Evolutionary conservation across 2,797 vertebrate genomes (phyloP), one percentile per base, ranked within the genome.

Genomic region (Myotis vivesi): DNA sequence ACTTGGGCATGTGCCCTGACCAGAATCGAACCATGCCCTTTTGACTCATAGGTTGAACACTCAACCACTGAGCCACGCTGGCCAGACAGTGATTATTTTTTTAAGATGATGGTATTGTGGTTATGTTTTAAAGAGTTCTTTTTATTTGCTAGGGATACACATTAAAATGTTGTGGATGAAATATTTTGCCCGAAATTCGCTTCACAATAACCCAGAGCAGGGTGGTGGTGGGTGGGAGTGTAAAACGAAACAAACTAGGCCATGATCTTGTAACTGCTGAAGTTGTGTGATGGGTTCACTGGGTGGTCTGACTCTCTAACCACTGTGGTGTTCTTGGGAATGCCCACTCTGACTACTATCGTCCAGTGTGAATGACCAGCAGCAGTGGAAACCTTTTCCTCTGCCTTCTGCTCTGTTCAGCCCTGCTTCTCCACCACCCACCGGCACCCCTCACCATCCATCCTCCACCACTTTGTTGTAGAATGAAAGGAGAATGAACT

Each of bases 301-400:
- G 5, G 17, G 55, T 0, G 9, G 51, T 44, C 22, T 49, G 55
- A 38, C 20, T 25, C 44, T 84, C 53, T 66, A 72, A 79, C 25
- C 22, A 49, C 28, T 41, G 5, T 0, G 5, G 33, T 23, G 57
- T 41, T 17, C 0, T 0, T 13, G 33, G 57, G 59, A 57, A 69
- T 8, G 38, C 59, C 53, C 1, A 0, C 30, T 8, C 82, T 64
- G 6, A 19, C 5, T 17, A 64, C 53, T 41, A 22, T 2, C 12
- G 25, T 66, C 25, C 10, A 25, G 19, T 1, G 5, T 7, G 33
- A 80, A 75, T 25, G 72, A 59, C 1, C 4, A 17, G 49, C n/a
- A 49, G 68, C 9, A 41, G 49, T 30, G 17, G 23, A 62, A 85
- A 10, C 57, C 20, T 69, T 23, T 49, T 41, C 79, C 49, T 51